Percentiles rank a stretch among this genome's conserved stretches.
Evolutionary conservation across 2,888 invertebrate species (phyloP).

Genomic region (Scrobipalpa costella): DNA sequence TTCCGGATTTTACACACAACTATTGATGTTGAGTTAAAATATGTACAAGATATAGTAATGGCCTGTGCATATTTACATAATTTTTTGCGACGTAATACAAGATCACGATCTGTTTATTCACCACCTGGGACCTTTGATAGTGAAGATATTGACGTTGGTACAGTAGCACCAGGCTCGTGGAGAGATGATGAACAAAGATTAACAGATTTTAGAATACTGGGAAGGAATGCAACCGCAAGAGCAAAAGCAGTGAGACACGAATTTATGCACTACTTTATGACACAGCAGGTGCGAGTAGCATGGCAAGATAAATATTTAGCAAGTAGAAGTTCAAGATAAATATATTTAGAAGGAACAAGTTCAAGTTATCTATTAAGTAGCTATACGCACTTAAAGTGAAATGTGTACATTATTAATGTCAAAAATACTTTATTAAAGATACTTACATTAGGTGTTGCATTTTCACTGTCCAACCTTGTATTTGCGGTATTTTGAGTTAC

Average conservation of each 20-base stretch:
- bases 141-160: conserved; percentile 32
- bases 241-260: conserved; percentile 33
- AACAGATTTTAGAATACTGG: conserved; percentile 32
- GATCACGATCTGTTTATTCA: conserved; percentile 29
- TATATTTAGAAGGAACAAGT: conserved; percentile 10
- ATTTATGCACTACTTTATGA: conserved; percentile 34
- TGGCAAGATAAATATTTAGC: conserved; percentile 30
- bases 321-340: conserved; percentile 15
- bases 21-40: conserved; percentile 34
- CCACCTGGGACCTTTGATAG: conserved; percentile 30
- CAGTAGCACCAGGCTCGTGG: conserved; percentile 31
- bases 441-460: conserved; percentile 23
- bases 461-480: no score
- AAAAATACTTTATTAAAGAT: conserved; percentile 26
- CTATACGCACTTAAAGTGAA: neutral
- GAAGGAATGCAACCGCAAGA: conserved; percentile 30
- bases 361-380: neutral
- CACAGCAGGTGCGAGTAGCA: conserved; percentile 30
- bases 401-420: conserved; percentile 11
- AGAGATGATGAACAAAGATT: conserved; percentile 30
- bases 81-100: conserved; percentile 29
- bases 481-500: no score
- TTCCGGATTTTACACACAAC: conserved; percentile 33
- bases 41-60: conserved; percentile 34
- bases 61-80: conserved; percentile 34